phyloP scores from a whole-genome alignment of 2,888 invertebrate species.

The Scaptomyza cyrtandrae region DNA sequence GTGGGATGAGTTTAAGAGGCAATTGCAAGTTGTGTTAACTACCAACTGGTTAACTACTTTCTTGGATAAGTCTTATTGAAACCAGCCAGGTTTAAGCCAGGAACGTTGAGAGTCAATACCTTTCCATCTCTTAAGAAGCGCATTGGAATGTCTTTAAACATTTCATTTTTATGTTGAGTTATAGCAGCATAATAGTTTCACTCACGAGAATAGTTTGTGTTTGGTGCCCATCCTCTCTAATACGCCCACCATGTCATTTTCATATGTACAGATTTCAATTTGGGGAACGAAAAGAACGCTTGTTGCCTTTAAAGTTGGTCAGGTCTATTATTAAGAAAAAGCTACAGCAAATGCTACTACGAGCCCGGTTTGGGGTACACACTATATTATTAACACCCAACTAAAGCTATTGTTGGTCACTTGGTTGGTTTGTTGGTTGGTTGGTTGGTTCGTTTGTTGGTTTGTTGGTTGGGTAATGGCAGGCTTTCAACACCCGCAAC shows the following conservation, averaged over 20 bases:
- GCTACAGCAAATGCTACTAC: not conserved
- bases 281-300: conserved; percentile 41
- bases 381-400: conserved; percentile 64
- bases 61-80: too few species aligned
- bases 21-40: too few species aligned
- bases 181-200: conserved; percentile 13
- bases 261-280: conserved; percentile 47
- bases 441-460: too few species aligned
- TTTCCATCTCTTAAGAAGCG: not conserved
- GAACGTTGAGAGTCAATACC: not conserved
- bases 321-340: conserved; percentile 50
- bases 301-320: conserved; percentile 26
- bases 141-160: conserved; percentile 29
- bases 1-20: not conserved
- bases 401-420: conserved; percentile 27
- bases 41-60: too few species aligned
- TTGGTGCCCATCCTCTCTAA: conserved; percentile 13
- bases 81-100: not conserved
- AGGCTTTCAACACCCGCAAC: conserved; percentile 76
- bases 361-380: conserved; percentile 3
- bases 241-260: conserved; percentile 58
- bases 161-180: conserved; percentile 9
- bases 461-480: conserved; percentile 38
- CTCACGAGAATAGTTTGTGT: not conserved
- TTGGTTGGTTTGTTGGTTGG: not conserved